Conservation (phyloP, 2,888 invertebrate genomes). For the Rhagophthalmus giganteus region DNA sequence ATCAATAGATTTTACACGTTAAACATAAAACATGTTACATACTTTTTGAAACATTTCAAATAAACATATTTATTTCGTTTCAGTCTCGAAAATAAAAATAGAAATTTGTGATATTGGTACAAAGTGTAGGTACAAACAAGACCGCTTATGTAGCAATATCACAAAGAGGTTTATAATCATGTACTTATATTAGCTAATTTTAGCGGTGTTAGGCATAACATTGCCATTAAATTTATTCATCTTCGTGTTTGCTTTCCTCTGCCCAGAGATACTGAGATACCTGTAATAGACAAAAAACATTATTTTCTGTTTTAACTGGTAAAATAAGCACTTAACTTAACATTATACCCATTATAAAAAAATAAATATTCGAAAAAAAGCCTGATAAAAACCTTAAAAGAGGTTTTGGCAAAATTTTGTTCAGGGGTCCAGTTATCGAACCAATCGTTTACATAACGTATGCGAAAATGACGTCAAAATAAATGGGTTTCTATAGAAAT, state of each 20-base stretch:
- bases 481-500: too few relatives aligned
- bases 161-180: slow-evolving; percentile 10
- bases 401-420: background rate
- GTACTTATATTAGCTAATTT: slow-evolving; percentile 15
- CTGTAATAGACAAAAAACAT: slow-evolving; percentile 28
- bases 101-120: too few relatives aligned
- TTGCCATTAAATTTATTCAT: slow-evolving; percentile 30
- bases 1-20: too few relatives aligned
- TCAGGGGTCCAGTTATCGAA: too few relatives aligned
- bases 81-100: too few relatives aligned
- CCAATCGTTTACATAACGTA: too few relatives aligned
- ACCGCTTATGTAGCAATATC: slow-evolving; percentile 6
- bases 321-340: too few relatives aligned
- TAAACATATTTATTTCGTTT: too few relatives aligned
- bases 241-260: slow-evolving; percentile 37
- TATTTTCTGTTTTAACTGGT: too few relatives aligned
- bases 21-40: too few relatives aligned
- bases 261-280: slow-evolving; percentile 35
- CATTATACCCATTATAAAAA: background rate
- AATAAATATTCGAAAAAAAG: background rate
- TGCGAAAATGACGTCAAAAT: too few relatives aligned
- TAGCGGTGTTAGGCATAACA: slow-evolving; percentile 17
- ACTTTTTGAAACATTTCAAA: too few relatives aligned
- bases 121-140: slow-evolving; percentile 6
- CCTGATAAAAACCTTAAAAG: background rate